Conservation (phyloP, 1,140 invertebrate genomes). For the Drosophila kepulauana region DNA sequence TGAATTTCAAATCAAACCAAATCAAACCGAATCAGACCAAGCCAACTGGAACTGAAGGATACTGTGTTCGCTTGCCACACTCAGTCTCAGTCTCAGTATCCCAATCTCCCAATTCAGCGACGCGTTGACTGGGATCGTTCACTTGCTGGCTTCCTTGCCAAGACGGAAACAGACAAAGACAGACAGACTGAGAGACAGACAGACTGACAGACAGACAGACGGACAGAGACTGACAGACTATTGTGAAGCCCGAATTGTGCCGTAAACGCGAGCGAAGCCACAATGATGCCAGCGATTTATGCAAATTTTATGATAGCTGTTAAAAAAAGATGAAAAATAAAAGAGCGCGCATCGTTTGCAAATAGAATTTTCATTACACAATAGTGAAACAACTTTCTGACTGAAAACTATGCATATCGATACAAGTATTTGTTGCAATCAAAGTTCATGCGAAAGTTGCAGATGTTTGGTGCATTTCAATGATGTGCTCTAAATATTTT, state of each 20-base stretch:
- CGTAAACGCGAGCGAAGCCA: not conserved
- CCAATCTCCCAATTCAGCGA: not conserved
- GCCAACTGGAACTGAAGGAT: slow-evolving; percentile 76
- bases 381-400: not conserved
- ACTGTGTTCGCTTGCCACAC: slow-evolving; percentile 42
- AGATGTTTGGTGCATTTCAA: not conserved
- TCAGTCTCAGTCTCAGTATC: slow-evolving; percentile 6
- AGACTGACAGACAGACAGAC: not conserved
- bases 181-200: not conserved
- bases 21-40: slow-evolving; percentile 62
- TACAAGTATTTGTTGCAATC: slow-evolving; percentile 5
- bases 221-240: not conserved
- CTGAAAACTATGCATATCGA: not conserved
- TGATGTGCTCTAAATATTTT: not conserved
- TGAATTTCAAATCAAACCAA: slow-evolving; percentile 57
- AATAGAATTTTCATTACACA: slow-evolving; percentile 13
- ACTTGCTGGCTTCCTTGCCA: slow-evolving; percentile 13
- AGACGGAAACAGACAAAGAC: too few relatives aligned
- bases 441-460: not conserved
- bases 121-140: slow-evolving; percentile 20
- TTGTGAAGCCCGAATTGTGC: slow-evolving; percentile 5
- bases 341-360: not conserved
- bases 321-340: not conserved
- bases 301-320: slow-evolving; percentile 27
- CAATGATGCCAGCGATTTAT: slow-evolving; percentile 13